These are phyloP conservation scores for Dipodomys ordii DNA, from an alignment of 2,113 vertebrate genomes.

Conservation along the genomic window DNA sequence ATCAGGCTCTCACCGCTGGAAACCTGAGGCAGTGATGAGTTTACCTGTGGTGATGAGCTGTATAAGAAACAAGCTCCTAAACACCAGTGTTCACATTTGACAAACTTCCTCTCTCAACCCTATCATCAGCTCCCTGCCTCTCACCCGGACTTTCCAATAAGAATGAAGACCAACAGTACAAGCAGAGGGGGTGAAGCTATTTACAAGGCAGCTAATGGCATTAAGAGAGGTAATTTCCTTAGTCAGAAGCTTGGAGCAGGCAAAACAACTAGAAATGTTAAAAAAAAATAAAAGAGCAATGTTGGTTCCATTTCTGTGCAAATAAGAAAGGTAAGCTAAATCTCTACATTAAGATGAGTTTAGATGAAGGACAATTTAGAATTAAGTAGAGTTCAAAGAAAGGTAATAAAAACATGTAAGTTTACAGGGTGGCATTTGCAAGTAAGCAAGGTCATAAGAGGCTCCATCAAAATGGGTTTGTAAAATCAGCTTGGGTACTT, in stretches of 20 bases:
- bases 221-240: neutral
- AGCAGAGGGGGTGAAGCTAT: neutral
- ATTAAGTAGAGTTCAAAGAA: slow-evolving; percentile 43
- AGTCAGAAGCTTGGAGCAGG: neutral
- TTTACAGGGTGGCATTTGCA: neutral
- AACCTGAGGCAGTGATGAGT: neutral
- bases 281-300: neutral
- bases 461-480: slow-evolving; percentile 31
- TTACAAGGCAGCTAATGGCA: neutral
- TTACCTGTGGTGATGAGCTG: slow-evolving; percentile 19
- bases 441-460: neutral
- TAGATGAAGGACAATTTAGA: slow-evolving; percentile 7
- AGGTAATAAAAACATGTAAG: neutral
- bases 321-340: slow-evolving; percentile 8
- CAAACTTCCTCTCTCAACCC: slow-evolving; percentile 14
- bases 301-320: neutral
- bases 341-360: neutral
- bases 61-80: slow-evolving; percentile 36
- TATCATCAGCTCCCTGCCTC: neutral
- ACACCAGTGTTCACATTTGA: slow-evolving; percentile 7
- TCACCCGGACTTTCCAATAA: neutral
- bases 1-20: neutral
- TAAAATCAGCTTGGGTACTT: slow-evolving; percentile 11
- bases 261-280: neutral
- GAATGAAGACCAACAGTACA: neutral